phyloP scores from a whole-genome alignment of 2,888 invertebrate species.

The Thereva nobilitata region DNA sequence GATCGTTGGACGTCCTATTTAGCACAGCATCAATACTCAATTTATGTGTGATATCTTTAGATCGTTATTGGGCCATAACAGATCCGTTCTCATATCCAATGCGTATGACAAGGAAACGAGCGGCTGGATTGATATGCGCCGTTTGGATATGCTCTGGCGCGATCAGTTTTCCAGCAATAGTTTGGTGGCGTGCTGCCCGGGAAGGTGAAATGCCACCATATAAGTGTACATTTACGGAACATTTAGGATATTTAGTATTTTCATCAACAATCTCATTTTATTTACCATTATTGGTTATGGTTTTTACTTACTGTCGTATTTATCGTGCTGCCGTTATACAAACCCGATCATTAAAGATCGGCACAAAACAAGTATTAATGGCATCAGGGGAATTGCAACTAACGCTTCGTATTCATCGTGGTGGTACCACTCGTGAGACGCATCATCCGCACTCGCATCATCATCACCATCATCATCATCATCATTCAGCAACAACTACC shows the following conservation, averaged over 20 bases:
- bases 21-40: constrained; percentile 97
- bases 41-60: constrained; percentile 93
- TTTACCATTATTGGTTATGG: constrained; percentile 94
- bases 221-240: constrained; percentile 95
- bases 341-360: constrained; percentile 85
- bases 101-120: constrained; percentile 87
- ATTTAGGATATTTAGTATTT: constrained; percentile 93
- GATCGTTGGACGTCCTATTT: constrained; percentile 94
- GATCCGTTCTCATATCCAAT: constrained; percentile 97
- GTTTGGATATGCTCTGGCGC: constrained; percentile 97
- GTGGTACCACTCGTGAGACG: constrained; percentile 74
- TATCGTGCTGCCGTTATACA: constrained; percentile 93
- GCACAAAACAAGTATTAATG: constrained; percentile 87
- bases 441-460: constrained; percentile 42
- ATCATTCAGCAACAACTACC: constrained; percentile 59
- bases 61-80: constrained; percentile 98
- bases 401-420: constrained; percentile 90
- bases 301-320: constrained; percentile 96
- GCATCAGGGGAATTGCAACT: constrained; percentile 84
- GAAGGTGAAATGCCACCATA: constrained; percentile 78
- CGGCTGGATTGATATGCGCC: constrained; percentile 84
- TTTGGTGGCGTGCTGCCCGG: constrained; percentile 91
- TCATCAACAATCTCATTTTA: constrained; percentile 98
- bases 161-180: constrained; percentile 97
- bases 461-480: constrained; percentile 51